Base-by-base conservation (phyloP, 1,140 invertebrate genomes). In the Brachionus sp. region DNA sequence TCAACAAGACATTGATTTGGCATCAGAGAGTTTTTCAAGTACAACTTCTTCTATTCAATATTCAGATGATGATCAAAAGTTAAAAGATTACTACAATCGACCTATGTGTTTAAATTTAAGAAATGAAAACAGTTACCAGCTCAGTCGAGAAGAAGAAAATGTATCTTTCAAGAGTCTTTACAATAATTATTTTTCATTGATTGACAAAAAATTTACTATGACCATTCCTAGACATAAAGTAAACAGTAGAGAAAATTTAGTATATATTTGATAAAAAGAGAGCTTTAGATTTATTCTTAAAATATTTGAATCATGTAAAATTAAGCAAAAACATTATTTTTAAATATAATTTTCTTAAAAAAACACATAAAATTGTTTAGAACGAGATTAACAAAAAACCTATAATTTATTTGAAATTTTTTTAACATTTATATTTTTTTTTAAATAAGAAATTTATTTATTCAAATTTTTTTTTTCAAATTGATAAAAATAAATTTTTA, bases 1-100 rank as follows among this genome's bases (percentile, higher is more conserved):
- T 35, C 66, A 70, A 70, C 37, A 70, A 42, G 66, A 70, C 16
- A 70, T 70, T 35, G 66, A 70, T 39, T 70, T 70, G 35, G 66
- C 66, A 70, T 70, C 66, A 39, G 66, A 70, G 66, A 39, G 66
- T 70, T 39, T 70, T 37, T 37, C 35, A 9, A 70, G 66, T 39
- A 70, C 29, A 37, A 35, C n/a, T 70, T 70, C 66, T 4, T 70
- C 66, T 0, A n/a, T 10, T 42, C 37, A 70, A 16, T 35, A 70
- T 70, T 70, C 37, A 12, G 23, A 12, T 16, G 66, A 37, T 37
- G 66, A 70, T 16, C 66, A 70, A 70, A 6, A 70, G 16, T 25
- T 16, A 66, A 66, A 66, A 13, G 33, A 37, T 1, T 12, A 33
- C 5, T 66, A 12, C 29, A 7, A n/a, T 3, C 25, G 29, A 5